Evolutionary conservation across 1,140 invertebrate species (phyloP).

Genomic region (Geopemphigus sp.): DNA sequence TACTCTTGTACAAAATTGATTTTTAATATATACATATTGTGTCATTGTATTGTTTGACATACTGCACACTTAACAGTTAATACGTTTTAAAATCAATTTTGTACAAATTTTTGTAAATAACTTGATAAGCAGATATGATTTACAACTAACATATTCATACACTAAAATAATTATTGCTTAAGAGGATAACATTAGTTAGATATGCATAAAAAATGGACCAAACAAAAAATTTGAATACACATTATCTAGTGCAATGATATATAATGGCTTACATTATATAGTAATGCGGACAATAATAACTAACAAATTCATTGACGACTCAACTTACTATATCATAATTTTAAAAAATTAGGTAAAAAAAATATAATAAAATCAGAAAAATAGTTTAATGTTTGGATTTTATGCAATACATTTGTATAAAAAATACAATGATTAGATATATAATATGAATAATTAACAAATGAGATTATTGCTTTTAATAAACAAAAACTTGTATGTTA

Average conservation of each 20-base stretch:
- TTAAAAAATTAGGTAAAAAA: neutral
- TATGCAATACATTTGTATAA: neutral
- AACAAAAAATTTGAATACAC: neutral
- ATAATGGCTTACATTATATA: neutral
- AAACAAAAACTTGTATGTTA: neutral
- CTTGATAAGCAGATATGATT: neutral
- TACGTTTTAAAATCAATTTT: no score
- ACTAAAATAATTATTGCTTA: conserved; percentile 22
- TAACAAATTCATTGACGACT: neutral
- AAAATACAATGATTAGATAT: neutral
- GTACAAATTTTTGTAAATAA: no score
- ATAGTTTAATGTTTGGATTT: neutral
- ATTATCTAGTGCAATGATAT: conserved; percentile 22
- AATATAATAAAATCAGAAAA: neutral
- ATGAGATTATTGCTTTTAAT: neutral
- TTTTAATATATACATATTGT: no score
- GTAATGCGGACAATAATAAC: neutral
- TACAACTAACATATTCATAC: neutral
- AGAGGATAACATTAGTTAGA: neutral
- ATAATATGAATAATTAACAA: neutral
- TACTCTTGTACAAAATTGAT: no score
- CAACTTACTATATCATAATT: neutral
- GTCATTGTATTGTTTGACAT: no score
- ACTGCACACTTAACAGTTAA: no score
- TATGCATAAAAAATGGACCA: conserved; percentile 4